Conservation (phyloP, 1,140 invertebrate species). For the Diorhabda carinulata region DNA sequence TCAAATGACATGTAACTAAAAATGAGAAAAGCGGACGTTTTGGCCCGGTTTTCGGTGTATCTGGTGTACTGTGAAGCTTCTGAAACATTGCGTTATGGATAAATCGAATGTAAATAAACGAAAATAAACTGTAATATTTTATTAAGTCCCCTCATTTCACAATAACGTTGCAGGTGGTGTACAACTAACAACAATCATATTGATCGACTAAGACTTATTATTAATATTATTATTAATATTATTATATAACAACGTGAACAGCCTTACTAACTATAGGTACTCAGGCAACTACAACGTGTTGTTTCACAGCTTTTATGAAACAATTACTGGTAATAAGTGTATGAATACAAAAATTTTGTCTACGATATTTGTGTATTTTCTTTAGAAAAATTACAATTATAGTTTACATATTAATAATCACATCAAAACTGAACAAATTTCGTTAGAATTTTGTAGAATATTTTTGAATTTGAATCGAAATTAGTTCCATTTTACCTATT, state of each 20-base stretch:
- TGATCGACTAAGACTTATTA: conserved; percentile 40
- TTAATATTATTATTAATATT: conserved; percentile 42
- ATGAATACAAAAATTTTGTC: conserved; percentile 43
- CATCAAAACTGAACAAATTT: no score
- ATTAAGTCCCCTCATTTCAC: conserved; percentile 42
- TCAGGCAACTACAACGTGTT: conserved; percentile 48
- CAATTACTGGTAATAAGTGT: conserved; percentile 40
- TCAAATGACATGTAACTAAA: background rate
- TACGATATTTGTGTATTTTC: conserved; percentile 18
- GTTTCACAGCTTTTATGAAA: conserved; percentile 34
- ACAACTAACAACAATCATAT: conserved; percentile 45
- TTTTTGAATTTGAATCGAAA: no score
- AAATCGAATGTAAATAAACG: conserved; percentile 1
- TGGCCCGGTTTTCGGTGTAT: no score
- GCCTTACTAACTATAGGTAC: conserved; percentile 48
- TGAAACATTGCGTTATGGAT: no score
- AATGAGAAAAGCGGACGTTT: no score
- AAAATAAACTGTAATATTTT: conserved; percentile 42
- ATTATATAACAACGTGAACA: conserved; percentile 51
- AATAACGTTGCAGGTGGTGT: conserved; percentile 45
- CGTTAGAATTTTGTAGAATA: no score
- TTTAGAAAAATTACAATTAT: conserved; percentile 17
- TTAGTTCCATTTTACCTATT: no score
- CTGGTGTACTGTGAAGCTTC: no score
- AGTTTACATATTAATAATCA: no score